Conservation (phyloP, 2,797 vertebrate genomes). For the Lindbergichthys nudifrons region DNA sequence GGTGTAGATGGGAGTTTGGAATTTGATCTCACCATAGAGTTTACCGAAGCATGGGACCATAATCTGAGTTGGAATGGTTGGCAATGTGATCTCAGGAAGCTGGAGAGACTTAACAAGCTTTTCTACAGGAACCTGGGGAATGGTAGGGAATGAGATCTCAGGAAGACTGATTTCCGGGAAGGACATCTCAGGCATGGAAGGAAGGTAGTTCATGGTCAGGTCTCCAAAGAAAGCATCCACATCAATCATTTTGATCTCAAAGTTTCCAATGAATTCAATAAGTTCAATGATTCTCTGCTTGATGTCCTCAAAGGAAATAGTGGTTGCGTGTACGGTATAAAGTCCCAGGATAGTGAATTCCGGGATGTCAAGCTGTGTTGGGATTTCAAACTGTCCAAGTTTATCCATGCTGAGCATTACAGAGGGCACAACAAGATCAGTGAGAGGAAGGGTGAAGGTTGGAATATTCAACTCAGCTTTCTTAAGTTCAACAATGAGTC, state of each 20-base stretch:
- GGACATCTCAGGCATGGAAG: slow-evolving; percentile 82
- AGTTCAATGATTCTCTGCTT: slow-evolving; percentile 85
- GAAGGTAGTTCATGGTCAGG: slow-evolving; percentile 83
- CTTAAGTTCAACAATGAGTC: slow-evolving; percentile 81
- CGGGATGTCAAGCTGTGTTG: slow-evolving; percentile 87
- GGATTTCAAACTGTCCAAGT: slow-evolving; percentile 83
- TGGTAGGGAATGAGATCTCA: slow-evolving; percentile 83
- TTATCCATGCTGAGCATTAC: slow-evolving; percentile 83
- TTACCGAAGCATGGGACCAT: slow-evolving; percentile 91
- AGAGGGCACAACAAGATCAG: slow-evolving; percentile 88
- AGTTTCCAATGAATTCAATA: slow-evolving; percentile 87
- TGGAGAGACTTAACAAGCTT: slow-evolving; percentile 84
- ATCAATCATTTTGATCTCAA: slow-evolving; percentile 83
- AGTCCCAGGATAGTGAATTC: slow-evolving; percentile 87
- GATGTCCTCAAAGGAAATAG: slow-evolving; percentile 88
- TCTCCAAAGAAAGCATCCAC: slow-evolving; percentile 86
- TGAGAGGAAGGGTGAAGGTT: slow-evolving; percentile 89
- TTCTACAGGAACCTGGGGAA: slow-evolving; percentile 87
- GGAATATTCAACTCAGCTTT: slow-evolving; percentile 85
- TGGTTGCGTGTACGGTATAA: slow-evolving; percentile 85
- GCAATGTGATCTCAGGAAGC: slow-evolving; percentile 90
- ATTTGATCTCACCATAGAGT: slow-evolving; percentile 85
- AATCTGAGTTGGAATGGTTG: slow-evolving; percentile 85
- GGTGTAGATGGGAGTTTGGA: slow-evolving; percentile 89
- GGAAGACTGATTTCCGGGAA: slow-evolving; percentile 88